Evolutionary conservation across 1,140 invertebrate genomes (phyloP).

Genomic region (Zaprionus kolodkinae): DNA sequence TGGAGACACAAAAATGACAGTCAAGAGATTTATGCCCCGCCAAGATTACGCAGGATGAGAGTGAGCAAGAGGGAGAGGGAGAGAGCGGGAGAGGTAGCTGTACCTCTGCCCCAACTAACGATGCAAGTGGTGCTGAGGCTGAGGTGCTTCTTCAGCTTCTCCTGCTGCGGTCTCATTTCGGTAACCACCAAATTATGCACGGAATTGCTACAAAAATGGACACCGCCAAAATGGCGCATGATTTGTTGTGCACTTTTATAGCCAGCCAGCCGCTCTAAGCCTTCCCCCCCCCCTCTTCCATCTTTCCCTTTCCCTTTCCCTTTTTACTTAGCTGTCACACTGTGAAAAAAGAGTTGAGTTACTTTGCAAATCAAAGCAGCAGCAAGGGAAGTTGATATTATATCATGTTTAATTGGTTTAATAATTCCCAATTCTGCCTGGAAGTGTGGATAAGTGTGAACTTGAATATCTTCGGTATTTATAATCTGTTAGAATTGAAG

Average conservation of each 20-base stretch:
- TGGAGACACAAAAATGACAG: conserved; percentile 84
- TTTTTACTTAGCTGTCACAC: conserved; percentile 2
- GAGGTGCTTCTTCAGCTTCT: conserved; percentile 8
- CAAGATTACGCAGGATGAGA: conserved; percentile 71
- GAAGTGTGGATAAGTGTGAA: too few relatives aligned
- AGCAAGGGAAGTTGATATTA: too few relatives aligned
- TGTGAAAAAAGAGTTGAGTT: background rate
- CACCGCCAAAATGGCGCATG: conserved; percentile 73
- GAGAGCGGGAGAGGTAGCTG: background rate
- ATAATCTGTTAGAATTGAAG: too few relatives aligned
- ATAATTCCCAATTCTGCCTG: too few relatives aligned
- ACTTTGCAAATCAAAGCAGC: background rate
- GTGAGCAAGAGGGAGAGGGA: background rate
- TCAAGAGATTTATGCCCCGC: conserved; percentile 79
- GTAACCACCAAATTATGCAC: conserved; percentile 68
- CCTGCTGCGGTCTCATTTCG: conserved; percentile 37
- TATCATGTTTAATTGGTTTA: too few relatives aligned
- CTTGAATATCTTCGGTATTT: too few relatives aligned
- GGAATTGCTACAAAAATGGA: conserved; percentile 56
- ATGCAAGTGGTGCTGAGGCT: conserved; percentile 1
- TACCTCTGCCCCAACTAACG: conserved; percentile 22
- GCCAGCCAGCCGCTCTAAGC: conserved; percentile 15
- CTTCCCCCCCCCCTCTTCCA: background rate
- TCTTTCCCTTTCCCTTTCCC: background rate
- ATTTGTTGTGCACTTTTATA: conserved; percentile 79